Conservation (phyloP, 2,797 vertebrate species). For the Rallus crepitans region DNA sequence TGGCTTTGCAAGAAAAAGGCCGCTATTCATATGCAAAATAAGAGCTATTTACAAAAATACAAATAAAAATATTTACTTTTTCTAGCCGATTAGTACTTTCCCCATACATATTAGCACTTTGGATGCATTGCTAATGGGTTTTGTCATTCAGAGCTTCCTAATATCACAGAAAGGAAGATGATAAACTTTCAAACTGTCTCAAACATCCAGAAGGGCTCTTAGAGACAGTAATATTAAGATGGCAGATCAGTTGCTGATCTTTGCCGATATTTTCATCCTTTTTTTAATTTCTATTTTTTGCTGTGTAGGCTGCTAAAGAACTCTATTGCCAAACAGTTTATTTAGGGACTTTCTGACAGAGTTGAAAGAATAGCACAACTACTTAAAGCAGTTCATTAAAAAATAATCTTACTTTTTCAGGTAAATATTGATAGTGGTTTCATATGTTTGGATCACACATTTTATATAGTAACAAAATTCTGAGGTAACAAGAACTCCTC, state of each 20-base stretch:
- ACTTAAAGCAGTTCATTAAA: neutral
- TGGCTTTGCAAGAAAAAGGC: neutral
- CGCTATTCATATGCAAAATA: neutral
- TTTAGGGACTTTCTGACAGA: neutral
- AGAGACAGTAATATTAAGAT: neutral
- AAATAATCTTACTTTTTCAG: conserved; percentile 13
- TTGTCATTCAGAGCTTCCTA: neutral
- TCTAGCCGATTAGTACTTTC: neutral
- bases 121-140: neutral
- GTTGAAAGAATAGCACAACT: neutral
- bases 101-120: neutral
- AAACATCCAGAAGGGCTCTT: neutral
- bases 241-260: neutral
- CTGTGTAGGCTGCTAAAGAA: neutral
- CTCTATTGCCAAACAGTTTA: neutral
- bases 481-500: neutral
- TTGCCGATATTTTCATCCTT: neutral
- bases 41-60: neutral
- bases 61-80: neutral
- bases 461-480: neutral
- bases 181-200: neutral
- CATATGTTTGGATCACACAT: neutral
- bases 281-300: neutral
- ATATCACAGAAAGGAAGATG: neutral
- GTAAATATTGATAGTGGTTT: neutral